These are phyloP conservation scores for Hyposoter didymator DNA, from an alignment of 2,888 invertebrate species.

Conservation along the genomic window DNA sequence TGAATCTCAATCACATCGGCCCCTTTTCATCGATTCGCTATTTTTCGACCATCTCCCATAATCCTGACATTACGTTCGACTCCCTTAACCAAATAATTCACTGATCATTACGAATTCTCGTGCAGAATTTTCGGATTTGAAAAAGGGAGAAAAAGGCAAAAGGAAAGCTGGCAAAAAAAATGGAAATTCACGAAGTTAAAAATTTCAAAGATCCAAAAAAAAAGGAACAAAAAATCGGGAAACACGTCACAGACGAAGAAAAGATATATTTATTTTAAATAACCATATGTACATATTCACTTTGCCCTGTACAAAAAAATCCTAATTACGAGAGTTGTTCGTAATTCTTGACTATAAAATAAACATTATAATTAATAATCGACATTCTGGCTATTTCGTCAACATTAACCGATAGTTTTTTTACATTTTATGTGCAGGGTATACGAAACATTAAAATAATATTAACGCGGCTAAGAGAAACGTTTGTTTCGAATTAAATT, in stretches of 20 bases:
- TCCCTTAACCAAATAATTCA: not conserved
- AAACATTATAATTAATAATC: constrained; percentile 1
- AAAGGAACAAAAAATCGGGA: not conserved
- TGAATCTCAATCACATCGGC: constrained; percentile 61
- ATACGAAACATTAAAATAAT: not conserved
- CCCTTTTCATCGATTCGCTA: constrained; percentile 2
- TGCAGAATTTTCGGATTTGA: not conserved
- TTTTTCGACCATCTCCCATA: constrained; percentile 17
- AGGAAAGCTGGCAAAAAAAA: not conserved
- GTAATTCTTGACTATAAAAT: constrained; percentile 15
- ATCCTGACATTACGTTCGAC: not conserved
- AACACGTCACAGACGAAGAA: not conserved
- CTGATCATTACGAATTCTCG: not conserved
- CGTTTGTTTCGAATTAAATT: not conserved
- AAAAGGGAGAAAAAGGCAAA: not conserved
- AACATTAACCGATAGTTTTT: not conserved
- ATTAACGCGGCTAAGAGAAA: not conserved
- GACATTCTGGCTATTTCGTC: not conserved
- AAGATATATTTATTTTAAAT: constrained; percentile 37
- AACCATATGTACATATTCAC: constrained; percentile 44
- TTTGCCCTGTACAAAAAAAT: constrained; percentile 20
- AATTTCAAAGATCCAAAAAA: too few species aligned
- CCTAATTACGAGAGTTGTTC: not conserved
- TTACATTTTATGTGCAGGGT: not conserved
- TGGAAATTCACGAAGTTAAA: not conserved